Base-by-base conservation (phyloP, 1,140 invertebrate species). In the Orussus abietinus region DNA sequence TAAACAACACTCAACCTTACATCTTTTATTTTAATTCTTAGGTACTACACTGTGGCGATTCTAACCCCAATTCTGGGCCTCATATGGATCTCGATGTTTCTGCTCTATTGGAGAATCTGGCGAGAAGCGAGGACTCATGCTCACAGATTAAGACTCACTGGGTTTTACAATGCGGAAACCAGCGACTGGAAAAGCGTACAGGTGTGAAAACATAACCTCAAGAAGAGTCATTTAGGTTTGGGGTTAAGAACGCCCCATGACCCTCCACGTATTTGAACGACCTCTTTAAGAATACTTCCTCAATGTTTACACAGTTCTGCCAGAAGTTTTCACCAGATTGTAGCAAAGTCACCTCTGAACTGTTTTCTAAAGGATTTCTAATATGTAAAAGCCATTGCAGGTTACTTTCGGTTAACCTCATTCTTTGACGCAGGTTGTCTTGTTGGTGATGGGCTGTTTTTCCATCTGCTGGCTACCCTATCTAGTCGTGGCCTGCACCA, bases 401-500 rank as follows among this genome's bases (percentile, higher is more conserved):
- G n/a, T n/a, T n/a, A n/a, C n/a, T n/a, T n/a, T n/a, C n/a, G n/a
- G n/a, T n/a, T n/a, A n/a, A n/a, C n/a, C n/a, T n/a, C n/a, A n/a
- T n/a, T n/a, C n/a, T n/a, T n/a, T n/a, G n/a, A n/a, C n/a, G 11
- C 75, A 85, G 83, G 81, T 86, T 12, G 83, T 86, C 31, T 61
- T 86, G 5, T 71, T 84, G 25, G 83, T 86, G 6, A 69, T 87
- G 47, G 84, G 84, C 7, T 84, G 82, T 36, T 88, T 87, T 49
- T 82, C 84, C 0, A 64, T 86, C 19, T 86, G 82, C 56, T 87
- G 85, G 85, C 75, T 87, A 51, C 84, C 85, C 3, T 87, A 84
- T 62, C 79, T 86, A 32, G 74, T 80, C 6, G 77, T 84, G 25
- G 77, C 79, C 3, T 80, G 80, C 45, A 75, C 77, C 5, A 77